Percentiles rank a stretch among this genome's conserved stretches.
Conservation (phyloP, 2,888 invertebrate species). For the Troglohyphantes excavatus region DNA sequence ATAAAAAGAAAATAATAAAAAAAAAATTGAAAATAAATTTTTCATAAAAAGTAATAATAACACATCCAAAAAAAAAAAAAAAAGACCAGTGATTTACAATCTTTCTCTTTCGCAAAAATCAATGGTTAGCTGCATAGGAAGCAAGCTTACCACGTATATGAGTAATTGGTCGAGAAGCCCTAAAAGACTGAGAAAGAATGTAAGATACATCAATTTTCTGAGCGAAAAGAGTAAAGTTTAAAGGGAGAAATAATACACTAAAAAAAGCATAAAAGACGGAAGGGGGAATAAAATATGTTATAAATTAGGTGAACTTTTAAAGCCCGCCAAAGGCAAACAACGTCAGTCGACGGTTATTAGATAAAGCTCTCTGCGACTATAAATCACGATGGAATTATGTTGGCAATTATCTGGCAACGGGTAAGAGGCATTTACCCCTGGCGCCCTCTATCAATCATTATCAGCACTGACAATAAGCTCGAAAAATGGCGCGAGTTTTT, state of each 20-base stretch:
- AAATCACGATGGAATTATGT: slow-evolving; percentile 79
- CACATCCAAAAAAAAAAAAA: slow-evolving; percentile 1
- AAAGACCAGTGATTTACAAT: slow-evolving; percentile 71
- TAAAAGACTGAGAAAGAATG: slow-evolving; percentile 78
- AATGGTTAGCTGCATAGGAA: slow-evolving; percentile 66
- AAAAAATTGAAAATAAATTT: slow-evolving; percentile 38
- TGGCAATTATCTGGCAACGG: slow-evolving; percentile 79
- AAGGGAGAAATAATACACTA: slow-evolving; percentile 56
- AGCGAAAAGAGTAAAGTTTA: slow-evolving; percentile 76
- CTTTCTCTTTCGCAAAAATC: slow-evolving; percentile 59
- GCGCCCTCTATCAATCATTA: slow-evolving; percentile 79
- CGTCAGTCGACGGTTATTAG: slow-evolving; percentile 77
- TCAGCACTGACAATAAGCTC: slow-evolving; percentile 79
- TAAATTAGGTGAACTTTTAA: slow-evolving; percentile 78
- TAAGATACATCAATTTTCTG: slow-evolving; percentile 78
- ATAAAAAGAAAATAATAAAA: slow-evolving; percentile 23
- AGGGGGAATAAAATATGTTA: slow-evolving; percentile 76
- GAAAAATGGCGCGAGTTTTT: slow-evolving; percentile 69
- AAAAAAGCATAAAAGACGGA: slow-evolving; percentile 44
- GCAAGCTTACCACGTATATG: slow-evolving; percentile 69
- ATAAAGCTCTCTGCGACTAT: slow-evolving; percentile 78
- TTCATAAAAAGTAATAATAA: slow-evolving; percentile 14
- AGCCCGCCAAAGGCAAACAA: slow-evolving; percentile 78
- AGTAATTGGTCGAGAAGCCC: slow-evolving; percentile 74
- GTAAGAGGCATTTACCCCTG: slow-evolving; percentile 79